A percentile compares a stretch with the other conserved stretches of the same genome.
These are phyloP conservation scores for Triplophysa rosa DNA, from an alignment of 2,113 vertebrate genomes.

Conservation along the genomic window DNA sequence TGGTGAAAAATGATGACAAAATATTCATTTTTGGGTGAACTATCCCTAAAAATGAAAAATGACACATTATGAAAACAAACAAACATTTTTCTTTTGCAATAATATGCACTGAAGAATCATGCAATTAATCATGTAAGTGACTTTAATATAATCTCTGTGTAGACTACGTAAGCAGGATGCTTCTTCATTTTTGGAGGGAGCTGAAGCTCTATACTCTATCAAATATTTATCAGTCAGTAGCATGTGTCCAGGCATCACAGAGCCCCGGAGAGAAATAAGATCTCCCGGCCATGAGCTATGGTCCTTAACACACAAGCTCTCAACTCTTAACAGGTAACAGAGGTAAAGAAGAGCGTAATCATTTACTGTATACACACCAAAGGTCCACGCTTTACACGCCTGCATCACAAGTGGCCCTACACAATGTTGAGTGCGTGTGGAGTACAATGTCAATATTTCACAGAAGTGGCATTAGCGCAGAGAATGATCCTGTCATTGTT, in stretches of 20 bases:
- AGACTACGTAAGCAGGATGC: neutral
- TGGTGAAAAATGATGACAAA: too few relatives aligned
- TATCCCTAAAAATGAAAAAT: too few relatives aligned
- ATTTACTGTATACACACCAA: neutral
- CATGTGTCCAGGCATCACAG: conserved; percentile 24
- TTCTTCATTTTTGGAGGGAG: neutral
- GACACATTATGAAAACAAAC: too few relatives aligned
- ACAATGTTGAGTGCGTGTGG: neutral
- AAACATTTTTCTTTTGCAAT: too few relatives aligned
- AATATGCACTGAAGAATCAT: neutral
- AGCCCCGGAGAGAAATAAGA: conserved; percentile 26
- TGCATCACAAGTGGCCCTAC: neutral
- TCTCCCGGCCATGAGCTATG: neutral
- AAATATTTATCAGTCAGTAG: conserved; percentile 42
- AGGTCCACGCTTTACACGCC: neutral
- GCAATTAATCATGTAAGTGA: too few relatives aligned
- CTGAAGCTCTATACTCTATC: conserved; percentile 18
- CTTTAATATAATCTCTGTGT: neutral
- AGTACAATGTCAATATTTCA: conserved; percentile 21
- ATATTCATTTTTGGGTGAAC: too few relatives aligned
- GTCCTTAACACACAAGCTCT: conserved; percentile 14
- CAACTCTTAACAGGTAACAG: conserved; percentile 25
- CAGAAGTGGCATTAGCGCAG: neutral
- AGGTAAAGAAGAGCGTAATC: neutral
- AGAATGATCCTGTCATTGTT: neutral